phyloP scores from a whole-genome alignment of 1,140 invertebrate species.

The Physella acuta region DNA sequence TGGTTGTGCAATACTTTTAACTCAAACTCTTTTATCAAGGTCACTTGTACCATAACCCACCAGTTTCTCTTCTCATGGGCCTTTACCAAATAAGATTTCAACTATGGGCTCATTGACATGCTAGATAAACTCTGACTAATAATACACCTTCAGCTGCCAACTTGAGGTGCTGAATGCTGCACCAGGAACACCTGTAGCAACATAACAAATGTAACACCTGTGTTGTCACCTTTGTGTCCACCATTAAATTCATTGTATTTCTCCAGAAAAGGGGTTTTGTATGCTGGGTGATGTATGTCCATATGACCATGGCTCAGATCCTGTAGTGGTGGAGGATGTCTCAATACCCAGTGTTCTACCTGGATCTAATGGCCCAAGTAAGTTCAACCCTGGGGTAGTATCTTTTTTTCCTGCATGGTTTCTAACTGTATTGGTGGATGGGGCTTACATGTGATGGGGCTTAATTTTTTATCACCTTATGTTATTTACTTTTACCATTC shows the following conservation, averaged over 20 bases:
- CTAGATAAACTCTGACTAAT: too few species aligned
- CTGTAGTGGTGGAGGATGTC: conserved; percentile 87
- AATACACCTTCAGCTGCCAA: too few species aligned
- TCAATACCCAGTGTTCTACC: conserved; percentile 34
- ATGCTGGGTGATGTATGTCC: conserved; percentile 92
- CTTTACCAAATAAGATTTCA: too few species aligned
- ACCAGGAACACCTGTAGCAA: too few species aligned
- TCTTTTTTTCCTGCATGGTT: not conserved
- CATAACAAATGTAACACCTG: too few species aligned
- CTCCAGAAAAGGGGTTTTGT: conserved; percentile 87
- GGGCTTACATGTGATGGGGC: not conserved
- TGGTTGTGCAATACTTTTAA: too few species aligned
- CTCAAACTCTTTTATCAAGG: too few species aligned
- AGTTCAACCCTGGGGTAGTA: not conserved
- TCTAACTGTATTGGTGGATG: not conserved
- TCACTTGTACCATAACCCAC: too few species aligned
- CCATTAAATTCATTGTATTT: not conserved
- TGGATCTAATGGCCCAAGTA: conserved; percentile 32
- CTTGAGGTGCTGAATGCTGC: too few species aligned
- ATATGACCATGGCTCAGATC: conserved; percentile 92
- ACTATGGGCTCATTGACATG: too few species aligned
- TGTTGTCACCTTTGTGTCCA: not conserved
- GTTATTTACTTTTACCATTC: conserved; percentile 7
- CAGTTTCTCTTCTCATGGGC: too few species aligned
- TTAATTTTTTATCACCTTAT: not conserved